Evolutionary conservation across 2,797 vertebrate species (phyloP).

Genomic region (Emys orbicularis): DNA sequence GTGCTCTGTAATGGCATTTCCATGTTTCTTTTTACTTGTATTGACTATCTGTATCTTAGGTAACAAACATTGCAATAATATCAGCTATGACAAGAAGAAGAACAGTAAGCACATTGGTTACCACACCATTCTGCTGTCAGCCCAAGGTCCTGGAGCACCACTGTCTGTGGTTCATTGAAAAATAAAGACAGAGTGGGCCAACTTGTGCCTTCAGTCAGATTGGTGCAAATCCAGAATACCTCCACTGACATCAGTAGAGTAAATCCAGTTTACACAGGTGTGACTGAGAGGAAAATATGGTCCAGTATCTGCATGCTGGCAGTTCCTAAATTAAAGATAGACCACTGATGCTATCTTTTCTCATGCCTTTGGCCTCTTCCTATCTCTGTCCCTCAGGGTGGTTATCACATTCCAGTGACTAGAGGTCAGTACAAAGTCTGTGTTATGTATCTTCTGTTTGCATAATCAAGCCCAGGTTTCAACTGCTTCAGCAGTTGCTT

Average conservation of each 20-base stretch:
- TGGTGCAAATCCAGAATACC: neutral
- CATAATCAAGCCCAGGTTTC: neutral
- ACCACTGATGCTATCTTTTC: neutral
- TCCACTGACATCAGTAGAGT: neutral
- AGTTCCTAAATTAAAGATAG: neutral
- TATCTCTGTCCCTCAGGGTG: neutral
- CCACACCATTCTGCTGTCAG: neutral
- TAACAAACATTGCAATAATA: neutral
- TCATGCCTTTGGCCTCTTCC: neutral
- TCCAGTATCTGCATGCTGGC: neutral
- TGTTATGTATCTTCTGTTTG: neutral
- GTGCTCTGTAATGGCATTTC: neutral
- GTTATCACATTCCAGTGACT: neutral
- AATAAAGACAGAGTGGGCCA: neutral
- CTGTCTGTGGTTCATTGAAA: neutral
- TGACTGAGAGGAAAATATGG: neutral
- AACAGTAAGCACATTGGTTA: rapidly evolving
- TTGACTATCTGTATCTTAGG: neutral
- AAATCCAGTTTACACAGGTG: neutral
- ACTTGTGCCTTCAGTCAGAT: neutral
- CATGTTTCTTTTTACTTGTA: neutral
- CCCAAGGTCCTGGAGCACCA: neutral
- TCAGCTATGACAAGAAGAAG: neutral
- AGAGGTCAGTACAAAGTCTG: neutral
- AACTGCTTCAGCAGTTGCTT: conserved; percentile 24